Evolutionary conservation across 2,888 invertebrate genomes (phyloP), one percentile per base, ranked within the genome.

Genomic region (Cosmia trapezina): DNA sequence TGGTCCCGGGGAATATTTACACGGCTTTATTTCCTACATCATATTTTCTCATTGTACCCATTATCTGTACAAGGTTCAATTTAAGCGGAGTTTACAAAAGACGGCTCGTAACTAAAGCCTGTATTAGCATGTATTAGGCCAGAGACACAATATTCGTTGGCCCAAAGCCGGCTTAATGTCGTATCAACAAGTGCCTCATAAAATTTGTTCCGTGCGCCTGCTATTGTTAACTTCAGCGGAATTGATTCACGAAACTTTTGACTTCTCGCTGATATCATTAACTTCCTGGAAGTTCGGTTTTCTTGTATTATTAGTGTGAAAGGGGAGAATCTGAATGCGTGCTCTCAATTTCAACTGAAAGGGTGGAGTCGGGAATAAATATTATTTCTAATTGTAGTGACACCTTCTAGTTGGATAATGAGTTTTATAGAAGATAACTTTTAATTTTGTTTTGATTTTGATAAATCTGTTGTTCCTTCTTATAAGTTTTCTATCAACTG

Each of bases 161-260:
- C 73, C 83, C 74, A 81, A 84, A 82, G 75, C 84, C 80, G 79
- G 78, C 84, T 85, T 82, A 78, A 81, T 83, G 83, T 81, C 76
- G 78, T 78, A 84, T 89, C 90, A 91, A 91, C 90, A 91, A 91
- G 90, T 91, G 89, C 83, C 89, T 86, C 86, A 87, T 91, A 90
- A 90, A 88, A 90, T 89, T 85, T 82, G 73, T 77, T 67, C 79
- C 60, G 19, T 73, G 64, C n/a, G 70, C 69, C 64, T 77, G 83
- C 83, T 83, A 88, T 90, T 89, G 89, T 90, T 87, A 86, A 82
- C 80, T 78, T 78, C 78, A 84, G 80, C 78, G 72, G 78, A 87
- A 87, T 87, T 86, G 83, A 78, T 81, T 83, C 74, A 67, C 70
- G 60, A 56, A 75, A 78, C 64, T 79, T 83, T 81, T 81, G 73